A percentile compares a stretch with the other conserved stretches of the same genome.
These are phyloP conservation scores for Oscheius sp. DNA, from an alignment of 2,888 invertebrate species.

Conservation along the genomic window DNA sequence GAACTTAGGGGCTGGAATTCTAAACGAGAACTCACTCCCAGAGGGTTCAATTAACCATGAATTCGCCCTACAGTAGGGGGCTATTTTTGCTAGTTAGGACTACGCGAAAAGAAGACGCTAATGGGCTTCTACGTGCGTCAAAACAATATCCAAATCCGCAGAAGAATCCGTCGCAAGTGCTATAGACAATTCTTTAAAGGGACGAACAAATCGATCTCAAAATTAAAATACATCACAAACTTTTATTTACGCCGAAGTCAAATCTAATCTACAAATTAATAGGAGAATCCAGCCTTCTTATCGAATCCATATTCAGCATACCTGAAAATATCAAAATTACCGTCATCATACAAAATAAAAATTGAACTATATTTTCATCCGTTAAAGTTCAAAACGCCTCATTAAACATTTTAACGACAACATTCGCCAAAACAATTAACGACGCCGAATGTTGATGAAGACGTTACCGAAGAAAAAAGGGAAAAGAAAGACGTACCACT, in stretches of 20 bases:
- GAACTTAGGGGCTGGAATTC: neutral
- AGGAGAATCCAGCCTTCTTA: constrained; percentile 66
- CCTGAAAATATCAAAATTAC: constrained; percentile 29
- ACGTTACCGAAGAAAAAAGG: no score
- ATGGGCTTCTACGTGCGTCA: neutral
- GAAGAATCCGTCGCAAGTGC: no score
- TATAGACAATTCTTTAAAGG: no score
- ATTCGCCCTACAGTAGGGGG: neutral
- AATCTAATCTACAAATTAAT: constrained; percentile 40
- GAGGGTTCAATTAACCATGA: neutral
- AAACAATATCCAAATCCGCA: neutral
- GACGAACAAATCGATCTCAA: no score
- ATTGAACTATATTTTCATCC: no score
- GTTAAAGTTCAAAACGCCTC: no score
- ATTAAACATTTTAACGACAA: no score
- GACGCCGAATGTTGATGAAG: no score
- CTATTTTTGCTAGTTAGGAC: neutral
- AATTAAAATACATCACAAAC: neutral
- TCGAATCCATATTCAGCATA: constrained; percentile 68
- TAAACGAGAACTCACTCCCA: neutral
- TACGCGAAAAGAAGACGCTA: neutral
- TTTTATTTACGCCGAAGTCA: constrained; percentile 18
- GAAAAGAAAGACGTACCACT: constrained; percentile 49
- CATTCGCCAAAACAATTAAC: no score
- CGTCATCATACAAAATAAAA: no score